Conservation (phyloP, 2,888 invertebrate species). For the Drosophila mulleri region DNA sequence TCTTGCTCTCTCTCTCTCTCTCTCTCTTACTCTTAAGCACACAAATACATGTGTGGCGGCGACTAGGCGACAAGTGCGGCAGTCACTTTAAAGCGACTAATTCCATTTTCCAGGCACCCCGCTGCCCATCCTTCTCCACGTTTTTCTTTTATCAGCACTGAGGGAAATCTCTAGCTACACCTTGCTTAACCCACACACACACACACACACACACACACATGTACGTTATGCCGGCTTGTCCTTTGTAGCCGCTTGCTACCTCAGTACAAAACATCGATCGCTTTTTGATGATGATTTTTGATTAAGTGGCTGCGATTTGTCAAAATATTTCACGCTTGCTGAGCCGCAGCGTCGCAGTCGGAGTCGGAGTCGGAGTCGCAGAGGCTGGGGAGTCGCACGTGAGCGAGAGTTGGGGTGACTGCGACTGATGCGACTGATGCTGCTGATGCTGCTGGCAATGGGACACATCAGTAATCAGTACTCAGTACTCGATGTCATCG, state of each 20-base stretch:
- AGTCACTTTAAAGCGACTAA: constrained; percentile 56
- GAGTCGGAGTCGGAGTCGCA: constrained; percentile 16
- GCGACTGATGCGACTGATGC: constrained; percentile 23
- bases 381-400: constrained; percentile 55
- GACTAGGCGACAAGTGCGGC: constrained; percentile 62
- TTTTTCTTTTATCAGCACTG: constrained; percentile 52
- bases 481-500: constrained; percentile 65
- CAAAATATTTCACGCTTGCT: constrained; percentile 80
- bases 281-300: constrained; percentile 80
- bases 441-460: constrained; percentile 31
- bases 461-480: constrained; percentile 38
- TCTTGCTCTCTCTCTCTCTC: not conserved
- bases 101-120: constrained; percentile 60
- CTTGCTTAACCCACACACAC: constrained; percentile 51
- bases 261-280: constrained; percentile 80
- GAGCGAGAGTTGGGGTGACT: constrained; percentile 55
- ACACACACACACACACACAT: constrained; percentile 20
- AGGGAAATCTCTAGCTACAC: constrained; percentile 72
- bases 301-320: constrained; percentile 83
- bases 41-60: constrained; percentile 3
- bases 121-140: constrained; percentile 32
- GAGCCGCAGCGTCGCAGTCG: constrained; percentile 21
- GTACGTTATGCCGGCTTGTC: constrained; percentile 47
- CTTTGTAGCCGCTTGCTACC: constrained; percentile 65
- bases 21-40: not conserved